phyloP scores from a whole-genome alignment of 2,888 invertebrate genomes.

The Chloroclystis v-ata region DNA sequence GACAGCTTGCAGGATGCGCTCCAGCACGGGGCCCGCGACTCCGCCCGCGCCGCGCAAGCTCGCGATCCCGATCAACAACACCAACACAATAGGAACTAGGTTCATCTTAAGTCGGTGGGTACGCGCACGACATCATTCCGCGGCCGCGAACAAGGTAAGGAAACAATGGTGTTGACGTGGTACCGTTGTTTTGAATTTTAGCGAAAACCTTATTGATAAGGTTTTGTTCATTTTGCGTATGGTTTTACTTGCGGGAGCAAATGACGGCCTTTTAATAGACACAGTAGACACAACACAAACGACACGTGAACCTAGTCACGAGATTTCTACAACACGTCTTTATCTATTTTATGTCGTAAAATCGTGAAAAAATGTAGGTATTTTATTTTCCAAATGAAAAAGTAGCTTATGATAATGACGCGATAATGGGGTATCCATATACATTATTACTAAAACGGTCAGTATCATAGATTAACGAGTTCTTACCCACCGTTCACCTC shows the following conservation, averaged over 20 bases:
- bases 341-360: too few species aligned
- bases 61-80: constrained; percentile 17
- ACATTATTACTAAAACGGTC: too few species aligned
- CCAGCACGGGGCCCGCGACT: constrained; percentile 43
- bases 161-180: constrained; percentile 50
- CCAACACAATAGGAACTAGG: constrained; percentile 22
- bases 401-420: too few species aligned
- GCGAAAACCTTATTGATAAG: constrained; percentile 23
- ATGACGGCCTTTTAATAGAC: too few species aligned
- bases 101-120: constrained; percentile 50
- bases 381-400: too few species aligned
- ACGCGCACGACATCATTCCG: constrained; percentile 48
- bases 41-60: constrained; percentile 17
- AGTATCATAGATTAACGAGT: too few species aligned
- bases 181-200: constrained; percentile 49
- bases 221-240: neutral
- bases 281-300: neutral
- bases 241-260: too few species aligned
- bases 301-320: too few species aligned
- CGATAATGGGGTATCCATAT: too few species aligned
- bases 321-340: too few species aligned
- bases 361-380: too few species aligned
- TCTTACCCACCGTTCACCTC: too few species aligned
- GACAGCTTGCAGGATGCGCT: constrained; percentile 51
- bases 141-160: constrained; percentile 25